Evolutionary conservation across 2,113 vertebrate species (phyloP).

Genomic region (Bagarius yarrelli): DNA sequence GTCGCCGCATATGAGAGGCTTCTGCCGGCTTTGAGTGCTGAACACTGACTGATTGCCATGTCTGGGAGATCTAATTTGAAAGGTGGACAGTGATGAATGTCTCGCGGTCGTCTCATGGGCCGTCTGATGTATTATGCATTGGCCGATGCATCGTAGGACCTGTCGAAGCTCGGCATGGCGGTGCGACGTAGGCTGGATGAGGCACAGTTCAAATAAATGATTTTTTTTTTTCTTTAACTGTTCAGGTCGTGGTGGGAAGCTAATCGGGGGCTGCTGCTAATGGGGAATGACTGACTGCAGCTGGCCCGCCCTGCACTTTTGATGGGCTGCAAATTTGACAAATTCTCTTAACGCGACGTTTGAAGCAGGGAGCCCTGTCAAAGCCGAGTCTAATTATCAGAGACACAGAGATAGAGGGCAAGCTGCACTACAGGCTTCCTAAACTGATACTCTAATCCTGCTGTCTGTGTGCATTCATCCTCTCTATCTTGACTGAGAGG

Average conservation of each 20-base stretch:
- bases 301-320: conserved; percentile 62
- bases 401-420: conserved; percentile 40
- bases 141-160: conserved; percentile 66
- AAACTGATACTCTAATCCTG: conserved; percentile 63
- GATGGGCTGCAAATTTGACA: conserved; percentile 69
- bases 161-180: conserved; percentile 63
- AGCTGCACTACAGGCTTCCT: conserved; percentile 57
- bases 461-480: conserved; percentile 59
- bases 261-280: conserved; percentile 67
- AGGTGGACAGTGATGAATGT: conserved; percentile 81
- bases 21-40: conserved; percentile 67
- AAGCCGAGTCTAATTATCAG: conserved; percentile 68
- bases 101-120: conserved; percentile 68
- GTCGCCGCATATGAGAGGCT: conserved; percentile 42
- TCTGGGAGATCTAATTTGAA: conserved; percentile 75
- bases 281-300: conserved; percentile 73
- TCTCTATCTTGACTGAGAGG: conserved; percentile 22
- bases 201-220: conserved; percentile 74
- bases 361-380: conserved; percentile 65
- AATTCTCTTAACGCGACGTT: conserved; percentile 67
- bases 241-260: conserved; percentile 63
- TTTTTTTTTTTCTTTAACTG: conserved; percentile 61
- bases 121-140: conserved; percentile 79
- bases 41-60: conserved; percentile 74
- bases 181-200: conserved; percentile 59